Evolutionary conservation across 2,113 vertebrate genomes (phyloP).

Genomic region (Corvus moneduloides): DNA sequence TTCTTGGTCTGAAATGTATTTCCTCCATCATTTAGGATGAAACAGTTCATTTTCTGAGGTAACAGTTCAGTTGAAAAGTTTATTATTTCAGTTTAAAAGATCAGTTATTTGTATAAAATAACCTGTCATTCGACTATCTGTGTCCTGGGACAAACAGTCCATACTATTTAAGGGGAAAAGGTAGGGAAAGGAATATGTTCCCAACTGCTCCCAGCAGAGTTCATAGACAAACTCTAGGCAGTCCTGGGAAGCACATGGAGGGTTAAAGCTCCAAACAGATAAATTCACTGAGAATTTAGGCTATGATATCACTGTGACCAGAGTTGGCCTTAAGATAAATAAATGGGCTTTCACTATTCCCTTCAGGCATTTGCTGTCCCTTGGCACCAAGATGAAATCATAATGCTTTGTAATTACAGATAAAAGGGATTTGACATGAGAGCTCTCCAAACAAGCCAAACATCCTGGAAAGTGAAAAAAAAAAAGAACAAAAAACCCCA

Average conservation of each 20-base stretch:
- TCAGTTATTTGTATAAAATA: not conserved
- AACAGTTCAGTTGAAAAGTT: not conserved
- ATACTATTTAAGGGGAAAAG: not conserved
- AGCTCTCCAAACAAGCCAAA: conserved; percentile 53
- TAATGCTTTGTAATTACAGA: conserved; percentile 40
- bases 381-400: conserved; percentile 54
- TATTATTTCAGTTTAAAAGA: not conserved
- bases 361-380: conserved; percentile 8
- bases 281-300: not conserved
- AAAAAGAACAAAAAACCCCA: not conserved
- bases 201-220: not conserved
- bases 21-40: not conserved
- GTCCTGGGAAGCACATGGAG: not conserved
- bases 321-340: not conserved
- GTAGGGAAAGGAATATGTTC: not conserved
- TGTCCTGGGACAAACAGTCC: not conserved
- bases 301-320: conserved; percentile 33
- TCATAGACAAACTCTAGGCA: not conserved
- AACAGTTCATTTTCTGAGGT: not conserved
- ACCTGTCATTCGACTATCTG: not conserved
- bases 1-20: not conserved
- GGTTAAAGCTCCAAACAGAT: conserved; percentile 18
- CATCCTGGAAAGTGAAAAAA: conserved; percentile 18
- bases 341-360: conserved; percentile 14
- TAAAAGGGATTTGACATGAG: conserved; percentile 32